Conservation (phyloP, 2,888 invertebrate species). For the Athalia rosae region DNA sequence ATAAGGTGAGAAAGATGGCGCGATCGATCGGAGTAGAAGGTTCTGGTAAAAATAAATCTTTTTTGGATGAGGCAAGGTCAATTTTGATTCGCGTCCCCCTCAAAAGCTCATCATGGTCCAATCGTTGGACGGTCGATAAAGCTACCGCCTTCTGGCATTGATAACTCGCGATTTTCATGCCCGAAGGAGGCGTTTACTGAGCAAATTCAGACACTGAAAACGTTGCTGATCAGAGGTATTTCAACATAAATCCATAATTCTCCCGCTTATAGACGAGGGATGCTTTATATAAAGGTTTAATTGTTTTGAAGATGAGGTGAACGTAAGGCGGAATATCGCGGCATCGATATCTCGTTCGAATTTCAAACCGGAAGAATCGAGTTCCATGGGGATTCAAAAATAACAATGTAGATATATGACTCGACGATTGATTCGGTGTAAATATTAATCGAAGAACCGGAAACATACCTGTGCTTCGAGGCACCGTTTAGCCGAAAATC, state of each 20-base stretch:
- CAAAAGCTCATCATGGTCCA: not conserved
- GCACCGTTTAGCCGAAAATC: slow-evolving; percentile 68
- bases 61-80: slow-evolving; percentile 1
- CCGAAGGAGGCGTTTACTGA: not conserved
- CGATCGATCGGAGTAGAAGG: slow-evolving; percentile 2
- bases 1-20: not conserved
- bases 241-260: no score
- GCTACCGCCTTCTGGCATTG: slow-evolving; percentile 34
- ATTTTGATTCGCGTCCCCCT: slow-evolving; percentile 30
- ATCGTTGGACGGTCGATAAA: slow-evolving; percentile 37
- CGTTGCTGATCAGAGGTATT: not conserved
- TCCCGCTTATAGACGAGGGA: no score
- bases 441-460: slow-evolving; percentile 14
- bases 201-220: not conserved
- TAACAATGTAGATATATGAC: not conserved
- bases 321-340: slow-evolving; percentile 18
- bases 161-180: slow-evolving; percentile 14
- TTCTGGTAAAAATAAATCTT: slow-evolving; percentile 5
- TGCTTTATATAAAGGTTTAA: no score
- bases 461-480: slow-evolving; percentile 67
- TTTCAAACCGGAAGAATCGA: slow-evolving; percentile 56
- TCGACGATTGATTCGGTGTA: not conserved
- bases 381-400: slow-evolving; percentile 44
- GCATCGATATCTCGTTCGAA: slow-evolving; percentile 53
- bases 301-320: not conserved